A percentile compares a stretch with the other conserved stretches of the same genome.
Evolutionary conservation across 2,888 invertebrate species (phyloP).

Genomic region (Meghimatium bilineatum): DNA sequence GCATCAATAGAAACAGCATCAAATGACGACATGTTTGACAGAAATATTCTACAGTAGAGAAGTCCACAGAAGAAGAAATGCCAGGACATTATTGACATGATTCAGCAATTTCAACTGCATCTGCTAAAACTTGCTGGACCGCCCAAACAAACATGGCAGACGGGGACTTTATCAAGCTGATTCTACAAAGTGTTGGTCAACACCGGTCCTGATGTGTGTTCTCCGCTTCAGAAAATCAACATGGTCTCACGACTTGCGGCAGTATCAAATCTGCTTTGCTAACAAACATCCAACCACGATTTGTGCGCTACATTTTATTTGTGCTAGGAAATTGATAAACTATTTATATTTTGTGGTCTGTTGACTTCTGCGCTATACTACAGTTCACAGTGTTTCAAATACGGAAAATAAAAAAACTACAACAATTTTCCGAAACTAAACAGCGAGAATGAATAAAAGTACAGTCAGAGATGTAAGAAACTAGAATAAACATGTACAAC

Average conservation of each 20-base stretch:
- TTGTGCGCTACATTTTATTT: background rate
- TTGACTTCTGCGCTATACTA: no score
- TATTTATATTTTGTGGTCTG: no score
- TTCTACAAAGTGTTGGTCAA: background rate
- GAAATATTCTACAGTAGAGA: background rate
- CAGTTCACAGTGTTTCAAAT: no score
- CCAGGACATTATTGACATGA: background rate
- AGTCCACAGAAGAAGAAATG: background rate
- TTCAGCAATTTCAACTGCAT: background rate
- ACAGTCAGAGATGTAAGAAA: no score
- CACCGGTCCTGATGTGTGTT: background rate
- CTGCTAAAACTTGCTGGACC: background rate
- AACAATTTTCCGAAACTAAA: no score
- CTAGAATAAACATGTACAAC: no score
- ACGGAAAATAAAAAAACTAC: no score
- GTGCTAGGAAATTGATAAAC: background rate
- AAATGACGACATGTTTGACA: background rate
- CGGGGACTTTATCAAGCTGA: background rate
- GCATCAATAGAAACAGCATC: no score
- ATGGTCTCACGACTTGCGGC: background rate
- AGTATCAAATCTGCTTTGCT: background rate
- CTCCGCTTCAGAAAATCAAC: background rate
- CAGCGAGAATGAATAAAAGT: no score
- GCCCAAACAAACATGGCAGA: background rate
- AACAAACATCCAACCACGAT: background rate